These are phyloP conservation scores for Hirundichthys speculiger DNA, from an alignment of 2,113 vertebrate genomes.

Conservation along the genomic window DNA sequence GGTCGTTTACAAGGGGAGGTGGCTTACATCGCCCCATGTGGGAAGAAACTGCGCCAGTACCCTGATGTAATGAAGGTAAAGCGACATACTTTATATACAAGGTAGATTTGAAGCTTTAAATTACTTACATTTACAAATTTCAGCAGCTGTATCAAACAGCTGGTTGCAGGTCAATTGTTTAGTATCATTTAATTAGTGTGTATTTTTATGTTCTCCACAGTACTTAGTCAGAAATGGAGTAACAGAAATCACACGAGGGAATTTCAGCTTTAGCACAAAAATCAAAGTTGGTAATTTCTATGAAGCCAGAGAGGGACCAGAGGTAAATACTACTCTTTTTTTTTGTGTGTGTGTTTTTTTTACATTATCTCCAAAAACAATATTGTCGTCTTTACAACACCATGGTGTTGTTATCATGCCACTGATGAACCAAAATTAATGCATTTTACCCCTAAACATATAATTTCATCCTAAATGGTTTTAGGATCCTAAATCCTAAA, in stretches of 20 bases:
- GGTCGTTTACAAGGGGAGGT: slow-evolving; percentile 93
- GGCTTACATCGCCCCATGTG: slow-evolving; percentile 94
- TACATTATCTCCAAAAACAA: too few relatives aligned
- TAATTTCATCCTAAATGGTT: too few relatives aligned
- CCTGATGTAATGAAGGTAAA: slow-evolving; percentile 94
- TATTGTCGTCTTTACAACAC: too few relatives aligned
- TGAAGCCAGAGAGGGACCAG: slow-evolving; percentile 95
- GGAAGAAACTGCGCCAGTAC: slow-evolving; percentile 94
- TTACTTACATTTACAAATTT: too few relatives aligned
- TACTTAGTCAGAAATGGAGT: slow-evolving; percentile 96
- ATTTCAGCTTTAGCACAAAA: slow-evolving; percentile 99
- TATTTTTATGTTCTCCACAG: slow-evolving; percentile 79
- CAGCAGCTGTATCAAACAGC: too few relatives aligned
- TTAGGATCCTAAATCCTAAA: too few relatives aligned
- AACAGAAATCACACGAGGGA: slow-evolving; percentile 94
- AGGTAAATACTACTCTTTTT: slow-evolving; percentile 80
- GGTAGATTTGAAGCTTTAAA: not conserved
- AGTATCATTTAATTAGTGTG: slow-evolving; percentile 4
- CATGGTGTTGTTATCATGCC: too few relatives aligned
- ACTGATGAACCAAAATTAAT: too few relatives aligned
- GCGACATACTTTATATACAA: not conserved
- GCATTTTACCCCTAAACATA: too few relatives aligned
- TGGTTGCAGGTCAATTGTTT: not conserved
- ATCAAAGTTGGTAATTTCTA: slow-evolving; percentile 98
- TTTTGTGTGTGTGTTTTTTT: not conserved